Evolutionary conservation across 1,140 invertebrate species (phyloP).

Genomic region (Catajapyx aquilonaris): DNA sequence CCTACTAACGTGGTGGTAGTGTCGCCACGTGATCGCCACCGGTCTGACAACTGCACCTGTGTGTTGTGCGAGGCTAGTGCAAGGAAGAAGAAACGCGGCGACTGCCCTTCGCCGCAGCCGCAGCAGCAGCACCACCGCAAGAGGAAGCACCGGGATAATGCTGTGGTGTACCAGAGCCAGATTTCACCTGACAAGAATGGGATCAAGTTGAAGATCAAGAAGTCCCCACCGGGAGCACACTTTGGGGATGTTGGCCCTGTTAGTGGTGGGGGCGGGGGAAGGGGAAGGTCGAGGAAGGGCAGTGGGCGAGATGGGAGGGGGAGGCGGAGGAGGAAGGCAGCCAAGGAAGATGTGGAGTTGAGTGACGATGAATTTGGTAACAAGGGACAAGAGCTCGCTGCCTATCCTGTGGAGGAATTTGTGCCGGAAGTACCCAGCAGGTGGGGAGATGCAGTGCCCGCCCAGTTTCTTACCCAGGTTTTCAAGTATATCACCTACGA

Average conservation of each 20-base stretch:
- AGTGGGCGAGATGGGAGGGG: constrained; percentile 5
- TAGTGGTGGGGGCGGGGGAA: constrained; percentile 1
- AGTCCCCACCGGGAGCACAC: constrained; percentile 20
- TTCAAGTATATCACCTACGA: constrained; percentile 38
- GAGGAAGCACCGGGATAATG: neutral
- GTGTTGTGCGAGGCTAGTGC: neutral
- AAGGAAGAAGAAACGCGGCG: neutral
- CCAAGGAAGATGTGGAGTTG: neutral
- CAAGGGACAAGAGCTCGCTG: neutral
- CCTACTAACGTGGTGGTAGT: neutral
- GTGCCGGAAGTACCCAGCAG: too few species aligned
- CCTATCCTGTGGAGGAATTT: too few species aligned
- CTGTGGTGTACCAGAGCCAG: constrained; percentile 27
- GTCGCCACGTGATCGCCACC: neutral
- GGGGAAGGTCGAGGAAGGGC: constrained; percentile 13
- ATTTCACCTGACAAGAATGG: constrained; percentile 36
- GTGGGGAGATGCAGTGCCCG: constrained; percentile 37
- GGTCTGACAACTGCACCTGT: neutral
- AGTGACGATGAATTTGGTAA: neutral
- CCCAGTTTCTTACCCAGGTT: constrained; percentile 41
- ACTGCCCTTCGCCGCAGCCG: neutral
- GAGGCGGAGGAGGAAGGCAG: constrained; percentile 1
- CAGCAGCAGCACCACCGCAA: neutral
- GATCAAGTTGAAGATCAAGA: constrained; percentile 38
- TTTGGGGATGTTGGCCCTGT: too few species aligned